phyloP scores from a whole-genome alignment of 2,888 invertebrate genomes.

The Candidula unifasciata region DNA sequence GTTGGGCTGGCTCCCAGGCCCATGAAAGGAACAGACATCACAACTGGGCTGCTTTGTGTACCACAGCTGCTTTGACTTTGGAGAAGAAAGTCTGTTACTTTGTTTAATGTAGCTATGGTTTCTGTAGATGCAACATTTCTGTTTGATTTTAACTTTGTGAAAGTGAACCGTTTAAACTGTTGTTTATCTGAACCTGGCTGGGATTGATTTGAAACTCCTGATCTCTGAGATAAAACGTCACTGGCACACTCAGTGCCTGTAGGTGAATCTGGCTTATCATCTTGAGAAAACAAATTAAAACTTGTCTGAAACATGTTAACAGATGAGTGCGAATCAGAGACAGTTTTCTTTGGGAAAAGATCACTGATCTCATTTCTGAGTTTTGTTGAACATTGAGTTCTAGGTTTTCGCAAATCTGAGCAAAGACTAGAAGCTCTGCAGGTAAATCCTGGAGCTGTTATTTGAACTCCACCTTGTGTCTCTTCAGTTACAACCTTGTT shows the following conservation, averaged over 20 bases:
- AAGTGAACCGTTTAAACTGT: conserved; percentile 33
- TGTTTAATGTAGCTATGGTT: background rate
- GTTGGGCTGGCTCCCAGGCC: conserved; percentile 28
- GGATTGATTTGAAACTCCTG: background rate
- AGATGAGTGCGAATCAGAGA: background rate
- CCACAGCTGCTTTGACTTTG: conserved; percentile 39
- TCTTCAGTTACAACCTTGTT: background rate
- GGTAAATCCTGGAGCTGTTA: too few species aligned
- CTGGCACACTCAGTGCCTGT: background rate
- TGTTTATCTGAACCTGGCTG: conserved; percentile 7
- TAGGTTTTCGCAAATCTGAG: background rate
- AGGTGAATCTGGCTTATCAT: background rate
- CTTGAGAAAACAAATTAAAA: conserved; percentile 9
- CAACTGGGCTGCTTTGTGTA: background rate
- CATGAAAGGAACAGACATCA: conserved; percentile 12
- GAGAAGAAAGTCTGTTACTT: conserved; percentile 3
- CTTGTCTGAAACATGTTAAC: background rate
- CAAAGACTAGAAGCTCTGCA: too few species aligned
- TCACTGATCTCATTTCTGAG: background rate
- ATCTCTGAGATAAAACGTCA: background rate
- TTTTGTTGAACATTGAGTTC: background rate
- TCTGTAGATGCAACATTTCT: background rate
- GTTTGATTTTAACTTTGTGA: conserved; percentile 39
- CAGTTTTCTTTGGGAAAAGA: background rate
- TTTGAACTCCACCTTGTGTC: too few species aligned